phyloP scores from a whole-genome alignment of 2,797 vertebrate genomes.

The Hylomyscus alleni region DNA sequence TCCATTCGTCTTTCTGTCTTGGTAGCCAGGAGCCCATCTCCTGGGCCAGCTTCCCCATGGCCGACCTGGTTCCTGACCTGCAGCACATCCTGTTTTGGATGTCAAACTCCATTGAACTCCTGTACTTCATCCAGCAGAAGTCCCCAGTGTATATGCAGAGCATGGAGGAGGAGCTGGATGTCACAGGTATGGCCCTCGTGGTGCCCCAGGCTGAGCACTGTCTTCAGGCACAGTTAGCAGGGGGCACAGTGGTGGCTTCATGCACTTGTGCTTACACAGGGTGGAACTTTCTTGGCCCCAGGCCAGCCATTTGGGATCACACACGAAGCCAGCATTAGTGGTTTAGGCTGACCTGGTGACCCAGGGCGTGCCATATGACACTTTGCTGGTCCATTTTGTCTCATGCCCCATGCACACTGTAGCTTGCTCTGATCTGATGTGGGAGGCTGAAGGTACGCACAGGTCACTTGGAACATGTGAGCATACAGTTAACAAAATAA shows the following conservation, averaged over 20 bases:
- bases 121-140: constrained; percentile 97
- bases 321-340: accelerated
- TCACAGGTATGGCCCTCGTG: constrained; percentile 89
- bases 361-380: neutral
- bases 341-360: accelerated
- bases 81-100: constrained; percentile 98
- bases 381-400: accelerated
- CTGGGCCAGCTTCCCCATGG: constrained; percentile 92
- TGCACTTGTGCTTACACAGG: accelerated
- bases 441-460: neutral
- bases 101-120: constrained; percentile 97
- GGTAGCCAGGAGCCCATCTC: constrained; percentile 94
- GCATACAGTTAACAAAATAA: too few species aligned
- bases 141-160: constrained; percentile 95
- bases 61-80: constrained; percentile 95
- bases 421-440: accelerated
- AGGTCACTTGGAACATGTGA: neutral
- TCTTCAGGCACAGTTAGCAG: accelerated
- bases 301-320: neutral
- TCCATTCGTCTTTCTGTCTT: neutral
- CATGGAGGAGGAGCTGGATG: constrained; percentile 94
- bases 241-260: neutral
- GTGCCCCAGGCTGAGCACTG: accelerated
- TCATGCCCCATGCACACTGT: accelerated
- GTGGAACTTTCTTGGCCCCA: neutral